A percentile compares a stretch with the other conserved stretches of the same genome.
Evolutionary conservation across 2,888 invertebrate genomes (phyloP).

Genomic region (Microctonus aethiopoides): DNA sequence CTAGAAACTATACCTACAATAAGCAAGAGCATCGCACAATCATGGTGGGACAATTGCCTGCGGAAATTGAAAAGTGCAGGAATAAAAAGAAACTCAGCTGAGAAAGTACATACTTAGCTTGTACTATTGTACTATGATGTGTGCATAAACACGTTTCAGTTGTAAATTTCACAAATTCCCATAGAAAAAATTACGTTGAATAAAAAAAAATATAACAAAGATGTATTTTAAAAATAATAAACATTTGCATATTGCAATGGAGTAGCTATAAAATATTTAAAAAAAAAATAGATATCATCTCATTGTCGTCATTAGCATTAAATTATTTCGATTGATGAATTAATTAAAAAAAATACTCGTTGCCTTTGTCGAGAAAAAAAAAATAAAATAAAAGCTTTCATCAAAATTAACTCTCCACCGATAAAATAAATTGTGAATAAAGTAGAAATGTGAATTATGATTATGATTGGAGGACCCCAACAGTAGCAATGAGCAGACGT

Average conservation of each 20-base stretch:
- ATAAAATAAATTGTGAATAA: not conserved
- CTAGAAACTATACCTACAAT: conserved; percentile 9
- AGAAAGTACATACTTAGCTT: not conserved
- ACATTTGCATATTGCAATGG: no score
- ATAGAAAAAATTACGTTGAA: no score
- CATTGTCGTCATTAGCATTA: not conserved
- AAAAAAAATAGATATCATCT: not conserved
- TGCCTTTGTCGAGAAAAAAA: not conserved
- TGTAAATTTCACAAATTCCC: not conserved
- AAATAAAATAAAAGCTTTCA: not conserved
- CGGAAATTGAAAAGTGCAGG: conserved; percentile 38
- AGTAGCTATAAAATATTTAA: no score
- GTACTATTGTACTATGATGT: not conserved
- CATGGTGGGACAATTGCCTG: conserved; percentile 27
- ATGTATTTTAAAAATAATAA: no score
- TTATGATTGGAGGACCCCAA: not conserved
- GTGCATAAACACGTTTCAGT: not conserved
- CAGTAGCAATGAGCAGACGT: not conserved
- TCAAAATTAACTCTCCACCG: not conserved
- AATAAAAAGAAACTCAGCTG: conserved; percentile 8
- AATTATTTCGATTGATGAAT: not conserved
- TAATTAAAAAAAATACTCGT: not conserved
- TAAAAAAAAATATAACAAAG: no score
- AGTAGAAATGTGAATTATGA: not conserved
- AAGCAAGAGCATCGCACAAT: conserved; percentile 31